phyloP scores from a whole-genome alignment of 2,113 vertebrate genomes.

The Kobus ellipsiprymnus region DNA sequence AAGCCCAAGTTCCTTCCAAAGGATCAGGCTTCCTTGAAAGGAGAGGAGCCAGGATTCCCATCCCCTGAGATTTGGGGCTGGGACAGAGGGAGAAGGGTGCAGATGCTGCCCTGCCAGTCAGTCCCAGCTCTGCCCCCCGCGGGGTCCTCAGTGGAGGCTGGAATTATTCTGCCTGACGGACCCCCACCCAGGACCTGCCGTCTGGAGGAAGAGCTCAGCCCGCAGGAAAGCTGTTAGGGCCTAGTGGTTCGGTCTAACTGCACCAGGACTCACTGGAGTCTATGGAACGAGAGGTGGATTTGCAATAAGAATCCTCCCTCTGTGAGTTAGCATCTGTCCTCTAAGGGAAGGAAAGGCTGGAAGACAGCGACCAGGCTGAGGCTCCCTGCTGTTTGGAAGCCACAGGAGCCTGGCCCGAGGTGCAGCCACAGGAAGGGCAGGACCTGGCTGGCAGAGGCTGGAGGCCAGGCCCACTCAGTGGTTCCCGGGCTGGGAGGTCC shows the following conservation, averaged over 20 bases:
- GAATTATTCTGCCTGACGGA: neutral
- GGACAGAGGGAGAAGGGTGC: neutral
- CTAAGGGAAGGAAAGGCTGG: neutral
- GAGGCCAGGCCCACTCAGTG: neutral
- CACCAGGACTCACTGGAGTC: neutral
- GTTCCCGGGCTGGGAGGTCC: neutral
- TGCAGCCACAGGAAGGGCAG: accelerated
- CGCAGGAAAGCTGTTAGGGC: accelerated
- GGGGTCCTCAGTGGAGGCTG: neutral
- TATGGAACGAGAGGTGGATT: neutral
- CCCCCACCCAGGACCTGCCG: accelerated
- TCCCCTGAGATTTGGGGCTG: neutral
- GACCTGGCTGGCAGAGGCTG: neutral
- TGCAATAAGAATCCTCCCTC: neutral
- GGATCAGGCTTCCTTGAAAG: neutral
- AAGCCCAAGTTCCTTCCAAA: neutral
- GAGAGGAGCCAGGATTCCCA: neutral
- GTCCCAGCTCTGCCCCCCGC: neutral
- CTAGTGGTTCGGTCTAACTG: neutral
- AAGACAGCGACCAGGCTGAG: accelerated
- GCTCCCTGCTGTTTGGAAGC: neutral
- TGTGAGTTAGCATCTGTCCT: neutral
- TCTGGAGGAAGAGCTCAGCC: neutral
- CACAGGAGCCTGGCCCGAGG: neutral
- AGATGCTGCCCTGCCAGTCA: neutral